These are phyloP conservation scores for Rhingia rostrata DNA, from an alignment of 2,888 invertebrate genomes.

Conservation along the genomic window DNA sequence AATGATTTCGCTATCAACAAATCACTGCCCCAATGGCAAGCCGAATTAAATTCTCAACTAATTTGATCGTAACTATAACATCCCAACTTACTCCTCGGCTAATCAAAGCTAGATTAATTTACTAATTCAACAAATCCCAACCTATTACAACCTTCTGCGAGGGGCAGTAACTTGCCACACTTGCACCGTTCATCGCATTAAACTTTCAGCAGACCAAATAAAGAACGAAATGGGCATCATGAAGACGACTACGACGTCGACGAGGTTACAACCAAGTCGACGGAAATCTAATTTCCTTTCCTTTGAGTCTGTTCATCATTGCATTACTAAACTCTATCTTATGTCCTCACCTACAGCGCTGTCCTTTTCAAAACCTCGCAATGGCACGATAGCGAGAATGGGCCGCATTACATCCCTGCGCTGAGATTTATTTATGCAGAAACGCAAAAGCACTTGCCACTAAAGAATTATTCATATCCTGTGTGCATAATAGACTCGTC, in stretches of 20 bases:
- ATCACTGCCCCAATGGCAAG: background rate
- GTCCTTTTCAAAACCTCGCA: slow-evolving; percentile 30
- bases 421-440: slow-evolving; percentile 47
- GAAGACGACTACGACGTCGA: slow-evolving; percentile 1
- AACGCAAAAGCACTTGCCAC: slow-evolving; percentile 36
- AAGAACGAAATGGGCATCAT: slow-evolving; percentile 2
- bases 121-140: slow-evolving; percentile 35
- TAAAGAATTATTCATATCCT: slow-evolving; percentile 41
- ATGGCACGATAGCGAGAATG: background rate
- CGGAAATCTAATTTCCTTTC: slow-evolving; percentile 62
- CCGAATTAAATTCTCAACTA: background rate
- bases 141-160: background rate
- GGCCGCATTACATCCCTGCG: background rate
- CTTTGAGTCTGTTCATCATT: slow-evolving; percentile 66
- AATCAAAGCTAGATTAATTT: slow-evolving; percentile 32
- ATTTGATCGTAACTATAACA: too few relatives aligned
- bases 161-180: background rate
- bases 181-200: slow-evolving; percentile 32
- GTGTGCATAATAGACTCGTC: slow-evolving; percentile 19
- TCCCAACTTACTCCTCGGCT: background rate
- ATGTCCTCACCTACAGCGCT: slow-evolving; percentile 1
- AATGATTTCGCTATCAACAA: background rate
- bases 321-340: slow-evolving; percentile 59
- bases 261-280: slow-evolving; percentile 1
- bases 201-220: slow-evolving; percentile 21